Evolutionary conservation across 2,113 vertebrate species (phyloP), one percentile per base, ranked within the genome.

Genomic region (Mugil cephalus): DNA sequence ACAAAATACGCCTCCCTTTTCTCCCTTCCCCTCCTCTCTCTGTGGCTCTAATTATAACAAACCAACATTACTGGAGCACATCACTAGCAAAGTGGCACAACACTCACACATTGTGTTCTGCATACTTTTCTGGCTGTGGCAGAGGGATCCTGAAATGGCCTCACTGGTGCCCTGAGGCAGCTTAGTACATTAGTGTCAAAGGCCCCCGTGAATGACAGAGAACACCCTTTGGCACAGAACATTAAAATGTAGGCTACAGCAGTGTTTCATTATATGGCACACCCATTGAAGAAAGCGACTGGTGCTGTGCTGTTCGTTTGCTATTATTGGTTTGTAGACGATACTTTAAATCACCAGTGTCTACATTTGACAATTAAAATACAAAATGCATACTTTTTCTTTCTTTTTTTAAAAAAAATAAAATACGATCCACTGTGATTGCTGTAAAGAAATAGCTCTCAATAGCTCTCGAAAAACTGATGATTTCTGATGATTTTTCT

Each of bases 101-200:
- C 65, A 42, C 63, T 77, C 74, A 53, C 64, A 54, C 54, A 81
- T 63, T 84, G 74, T 86, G 74, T 61, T 74, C 58, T 68, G 73
- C 64, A 71, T 69, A 72, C 75, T 76, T 68, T 53, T 58, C 59
- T 73, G 64, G 55, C 77, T 76, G 61, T 65, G 72, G 63, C 10
- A 61, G 67, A 76, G 38, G 35, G 74, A 69, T 69, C 63, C 87
- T 87, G 43, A 85, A 87, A 84, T 78, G 83, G 84, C 85, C 74
- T 76, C 67, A 73, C 54, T 62, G 69, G 67, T 54, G 74, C 78
- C 87, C 86, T 10, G 63, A 45, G 80, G 89, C 88, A 63, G 74
- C 74, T 79, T 77, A 83, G 88, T 91, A 79, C 91, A 92, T 92
- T 89, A 92, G 85, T 77, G 80, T 87, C 84, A 87, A 55, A 85